Base-by-base conservation (phyloP, 2,113 vertebrate species). In the Myocastor coypus region DNA sequence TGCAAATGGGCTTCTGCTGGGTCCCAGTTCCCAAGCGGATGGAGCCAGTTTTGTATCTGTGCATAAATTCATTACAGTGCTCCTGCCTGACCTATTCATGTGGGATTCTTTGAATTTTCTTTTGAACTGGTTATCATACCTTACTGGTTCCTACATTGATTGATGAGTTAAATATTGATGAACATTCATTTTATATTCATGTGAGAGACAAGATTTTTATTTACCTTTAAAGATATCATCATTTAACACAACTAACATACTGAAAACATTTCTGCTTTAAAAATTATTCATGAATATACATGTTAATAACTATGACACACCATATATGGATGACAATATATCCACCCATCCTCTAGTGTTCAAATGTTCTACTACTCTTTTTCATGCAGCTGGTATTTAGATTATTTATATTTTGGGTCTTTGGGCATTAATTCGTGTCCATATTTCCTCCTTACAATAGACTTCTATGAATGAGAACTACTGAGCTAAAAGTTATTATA, bases 31-130 rank as follows among this genome's bases (percentile, higher is more conserved):
- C 71, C 64, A 64, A 50, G 55, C 46, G 59, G 32, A 64, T 83
- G 83, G 71, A 77, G 46, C 40, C 95, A 86, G 75, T 87, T 83
- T 95, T 83, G 46, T 87, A 50, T 52, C 32, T 91, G 77, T 87
- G 94, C 91, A 20, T 83, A 68, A 87, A 63, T 87, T 91, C 50
- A 75, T 94, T 91, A 77, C 17, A 59, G 59, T 87, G 40, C 61
- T 87, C 68, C 57, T 68, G 59, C 90, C 75, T 77, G 75, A 61
- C 68, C 20, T 73, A 37, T 57, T 82, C 83, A n/a, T 69, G 40
- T 55, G 32, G 40, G 68, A 69, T 24, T 88, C 61, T 91, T 61
- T 87, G 77, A 94, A 78, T 91, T 83, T 50, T 61, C 84, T 83
- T 88, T 96, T 87, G 19, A 94, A 87, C 75, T 87, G 75, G 42